phyloP scores from a whole-genome alignment of 2,797 vertebrate species.

The Enteromius afrohamiltoni region DNA sequence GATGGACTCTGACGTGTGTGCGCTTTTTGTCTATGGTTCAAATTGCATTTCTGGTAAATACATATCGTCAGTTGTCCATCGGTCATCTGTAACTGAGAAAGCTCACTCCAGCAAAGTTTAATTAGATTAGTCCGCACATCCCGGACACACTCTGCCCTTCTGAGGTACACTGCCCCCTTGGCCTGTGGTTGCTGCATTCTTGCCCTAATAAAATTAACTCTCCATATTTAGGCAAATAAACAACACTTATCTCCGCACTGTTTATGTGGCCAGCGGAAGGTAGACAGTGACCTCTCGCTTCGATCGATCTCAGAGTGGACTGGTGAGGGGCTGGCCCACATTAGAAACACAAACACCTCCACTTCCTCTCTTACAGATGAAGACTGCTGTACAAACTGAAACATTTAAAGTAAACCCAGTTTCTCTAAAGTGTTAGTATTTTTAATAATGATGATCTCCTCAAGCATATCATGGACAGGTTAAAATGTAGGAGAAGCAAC shows the following conservation, averaged over 20 bases:
- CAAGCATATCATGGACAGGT: conserved; percentile 26
- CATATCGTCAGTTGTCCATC: background rate
- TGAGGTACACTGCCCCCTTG: conserved; percentile 50
- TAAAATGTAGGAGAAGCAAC: background rate
- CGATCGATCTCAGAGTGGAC: conserved; percentile 25
- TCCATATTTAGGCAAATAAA: conserved; percentile 62
- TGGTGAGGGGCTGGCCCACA: conserved; percentile 14
- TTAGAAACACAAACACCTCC: conserved; percentile 43
- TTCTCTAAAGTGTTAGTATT: background rate
- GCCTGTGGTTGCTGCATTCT: conserved; percentile 58
- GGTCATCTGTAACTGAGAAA: conserved; percentile 55
- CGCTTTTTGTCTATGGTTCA: background rate
- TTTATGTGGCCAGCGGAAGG: conserved; percentile 50
- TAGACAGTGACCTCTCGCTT: conserved; percentile 49
- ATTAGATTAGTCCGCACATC: conserved; percentile 77
- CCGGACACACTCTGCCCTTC: conserved; percentile 63
- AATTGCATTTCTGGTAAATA: background rate
- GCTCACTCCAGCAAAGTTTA: conserved; percentile 68
- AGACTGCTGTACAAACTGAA: background rate
- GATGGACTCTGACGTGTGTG: background rate
- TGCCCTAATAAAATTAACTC: conserved; percentile 60
- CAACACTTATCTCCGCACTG: conserved; percentile 55
- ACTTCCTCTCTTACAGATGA: conserved; percentile 13
- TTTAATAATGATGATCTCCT: background rate
- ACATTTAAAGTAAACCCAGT: background rate